Base-by-base conservation (phyloP, 2,113 vertebrate genomes). In the Perognathus longimembris region DNA sequence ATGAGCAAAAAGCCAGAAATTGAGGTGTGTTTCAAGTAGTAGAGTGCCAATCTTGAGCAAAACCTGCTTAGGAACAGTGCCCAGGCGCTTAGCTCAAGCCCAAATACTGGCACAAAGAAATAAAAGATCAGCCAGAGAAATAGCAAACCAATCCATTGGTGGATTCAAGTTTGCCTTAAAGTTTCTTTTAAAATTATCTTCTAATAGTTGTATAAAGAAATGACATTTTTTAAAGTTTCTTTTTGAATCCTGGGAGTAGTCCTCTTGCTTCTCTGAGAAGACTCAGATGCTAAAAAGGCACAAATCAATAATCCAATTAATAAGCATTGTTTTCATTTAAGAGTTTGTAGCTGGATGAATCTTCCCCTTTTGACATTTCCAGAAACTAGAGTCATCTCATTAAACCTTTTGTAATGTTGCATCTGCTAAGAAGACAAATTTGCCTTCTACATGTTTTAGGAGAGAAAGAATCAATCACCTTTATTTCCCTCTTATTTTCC, bases 281-380 rank as follows among this genome's bases (percentile, higher is more conserved):
- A 84, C 45, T 88, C 24, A 12, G 42, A 85, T 67, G n/a, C 59
- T 36, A 30, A 87, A 64, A 87, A 87, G 36, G 30, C 24, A 81
- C 28, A 86, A 64, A 82, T 93, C 75, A 91, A 86, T 94, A 86
- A 84, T 69, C 22, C 12, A 89, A 80, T 95, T 95, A 91, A 92
- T 91, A 87, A 92, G 50, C 40, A 89, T 26, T 89, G 66, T 69
- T 87, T 92, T 92, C 57, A 85, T 76, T 63, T 81, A 80, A 94
- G 67, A 66, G 54, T 54, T 75, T 84, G 17, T 20, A 42, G 85
- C 89, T 64, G 78, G 45, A 75, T 36, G 50, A 70, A 8, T 73
- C 85, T 90, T 79, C 86, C 0, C 36, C 6, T 57, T 90, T 85
- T 70, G 81, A 42, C 70, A 82, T 85, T 95, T 93, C 28, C 61